Evolutionary conservation across 2,797 vertebrate species (phyloP), one percentile per base, ranked within the genome.

Genomic region (Pampus argenteus): DNA sequence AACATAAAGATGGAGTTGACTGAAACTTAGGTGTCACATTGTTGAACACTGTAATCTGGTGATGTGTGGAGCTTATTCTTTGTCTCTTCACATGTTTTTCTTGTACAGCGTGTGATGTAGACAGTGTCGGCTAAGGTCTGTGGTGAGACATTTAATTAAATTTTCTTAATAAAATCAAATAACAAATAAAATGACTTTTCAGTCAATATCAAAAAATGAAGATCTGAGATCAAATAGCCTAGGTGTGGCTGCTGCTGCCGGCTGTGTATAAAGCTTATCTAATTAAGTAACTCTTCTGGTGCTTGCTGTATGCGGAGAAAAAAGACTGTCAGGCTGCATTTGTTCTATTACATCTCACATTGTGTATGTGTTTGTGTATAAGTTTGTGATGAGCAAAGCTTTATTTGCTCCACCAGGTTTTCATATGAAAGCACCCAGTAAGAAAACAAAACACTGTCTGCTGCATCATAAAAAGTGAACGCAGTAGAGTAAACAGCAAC

Each of bases 181-280:
- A 34, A 44, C 20, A 22, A 66, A 45, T 44, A 6, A 55, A 36
- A 10, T 3, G 28, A 44, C 20, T 34, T 18, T 65, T 36, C 9
- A 25, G 57, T 68, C 40, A 59, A 58, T 73, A 29, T 25, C 14
- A 26, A 40, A 20, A 15, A 42, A 66, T n/a, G 14, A 31, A 11
- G 28, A 25, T 60, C 56, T 69, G 52, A 75, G 80, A 51, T 3
- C 29, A 54, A 36, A 56, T 1, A 56, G 61, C 44, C 45, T 8
- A 51, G 51, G 25, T 64, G 42, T 51, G 36, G 26, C 47, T 28
- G 68, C 49, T 48, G 48, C n/a, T 52, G 64, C 45, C 51, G 65
- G 42, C 52, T 74, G 63, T 73, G 74, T 40, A 61, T n/a, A 28
- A 80, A 67, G 44, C 36, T 29, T n/a, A 62, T 59, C 70, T 73